Percentiles rank a stretch among this genome's conserved stretches.
phyloP scores from a whole-genome alignment of 1,140 invertebrate species.

The Megalonaias nervosa region DNA sequence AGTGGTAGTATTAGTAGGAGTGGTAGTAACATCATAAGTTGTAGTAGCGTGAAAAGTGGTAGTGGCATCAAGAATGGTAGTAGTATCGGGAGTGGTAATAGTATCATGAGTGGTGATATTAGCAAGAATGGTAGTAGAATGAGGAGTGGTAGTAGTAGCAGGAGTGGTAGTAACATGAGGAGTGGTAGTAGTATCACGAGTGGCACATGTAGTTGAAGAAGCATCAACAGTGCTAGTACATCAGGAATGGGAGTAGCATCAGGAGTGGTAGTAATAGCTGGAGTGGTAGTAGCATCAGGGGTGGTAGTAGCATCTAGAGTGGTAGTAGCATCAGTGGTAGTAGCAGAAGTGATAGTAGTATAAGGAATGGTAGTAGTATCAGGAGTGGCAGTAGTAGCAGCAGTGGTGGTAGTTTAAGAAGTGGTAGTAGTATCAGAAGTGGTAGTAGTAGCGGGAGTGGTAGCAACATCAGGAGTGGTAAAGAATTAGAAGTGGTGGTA shows the following conservation, averaged over 20 bases:
- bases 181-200: neutral
- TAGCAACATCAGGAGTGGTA: conserved; percentile 7
- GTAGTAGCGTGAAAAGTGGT: neutral
- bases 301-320: neutral
- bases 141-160: neutral
- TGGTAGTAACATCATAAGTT: conserved; percentile 4
- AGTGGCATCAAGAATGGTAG: conserved; percentile 7
- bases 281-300: neutral
- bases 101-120: conserved; percentile 9
- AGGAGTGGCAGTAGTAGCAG: neutral
- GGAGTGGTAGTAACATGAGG: neutral
- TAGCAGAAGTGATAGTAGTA: neutral
- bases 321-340: neutral
- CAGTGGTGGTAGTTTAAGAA: neutral
- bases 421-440: conserved; percentile 1
- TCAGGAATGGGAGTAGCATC: neutral
- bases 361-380: neutral
- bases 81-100: conserved; percentile 15
- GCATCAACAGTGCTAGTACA: neutral
- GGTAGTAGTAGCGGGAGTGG: conserved; percentile 15
- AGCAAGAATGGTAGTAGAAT: neutral
- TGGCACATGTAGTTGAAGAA: neutral
- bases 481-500: neutral
- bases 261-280: neutral
- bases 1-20: conserved; percentile 7